Evolutionary conservation across 92 coral and sea anemone species (phyloP), one percentile per base, ranked within the genome.

Genomic region (Epizoanthus fatuus): DNA sequence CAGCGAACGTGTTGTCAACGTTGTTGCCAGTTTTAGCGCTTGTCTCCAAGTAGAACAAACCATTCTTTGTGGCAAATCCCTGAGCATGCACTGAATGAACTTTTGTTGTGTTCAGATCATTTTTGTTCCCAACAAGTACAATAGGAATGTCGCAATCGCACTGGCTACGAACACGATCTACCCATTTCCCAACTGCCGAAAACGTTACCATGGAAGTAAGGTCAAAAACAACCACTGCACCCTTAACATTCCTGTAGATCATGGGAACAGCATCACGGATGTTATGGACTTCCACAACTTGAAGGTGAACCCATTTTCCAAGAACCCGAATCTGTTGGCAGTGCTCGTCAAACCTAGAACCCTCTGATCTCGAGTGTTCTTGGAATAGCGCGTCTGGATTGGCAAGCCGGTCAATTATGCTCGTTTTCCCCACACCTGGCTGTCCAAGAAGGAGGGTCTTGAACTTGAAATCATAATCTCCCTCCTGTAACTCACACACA

Each of bases 401-500:
- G 19, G 91, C 90, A 52, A 93, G 89, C 38, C 84, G 88, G 8
- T 77, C 60, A 12, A 89, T 87, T 53, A 91, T 93, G 73, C 94
- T 91, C 39, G 94, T 93, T 47, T 93, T 93, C 0, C 96, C 96
- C 1, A 93, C 96, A 5, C 84, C 85, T 4, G 75, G n/a, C 62
- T 81, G 86, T 1, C 96, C 96, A 63, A 88, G 88, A 19, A 93
- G 11, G 10, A 88, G 81, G 12, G 91, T 86, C 63, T 93, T 93
- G 91, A 93, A 91, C 75, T 69, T 86, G 47, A 84, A 88, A 79
- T 93, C 96, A 42, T 75, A 90, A 47, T 67, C 51, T 20, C 56
- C 72, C 49, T 55, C 44, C 19, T 15, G 52, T 32, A 55, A 25
- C n/a, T 79, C 51, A 35, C 73, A 80, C 76, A 73, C 58, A 63